Percentiles rank a stretch among this genome's conserved stretches.
Evolutionary conservation across 2,797 vertebrate species (phyloP).

Genomic region (Rhincodon typus): DNA sequence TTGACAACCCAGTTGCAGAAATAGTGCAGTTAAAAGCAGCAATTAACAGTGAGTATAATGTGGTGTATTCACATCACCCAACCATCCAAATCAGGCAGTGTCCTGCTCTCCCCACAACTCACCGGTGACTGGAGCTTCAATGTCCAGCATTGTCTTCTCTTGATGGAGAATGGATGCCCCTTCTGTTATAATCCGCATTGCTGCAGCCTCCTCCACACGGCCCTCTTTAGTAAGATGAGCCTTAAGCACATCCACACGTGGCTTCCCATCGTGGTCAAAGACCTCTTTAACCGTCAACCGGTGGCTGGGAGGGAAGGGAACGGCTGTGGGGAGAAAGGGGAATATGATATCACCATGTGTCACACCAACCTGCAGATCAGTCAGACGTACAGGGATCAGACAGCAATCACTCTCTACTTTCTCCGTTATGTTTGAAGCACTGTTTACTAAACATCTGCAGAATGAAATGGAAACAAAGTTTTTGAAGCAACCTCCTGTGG

Average conservation of each 20-base stretch:
- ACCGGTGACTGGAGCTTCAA: conserved; percentile 97
- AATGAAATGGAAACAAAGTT: background rate
- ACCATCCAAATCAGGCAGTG: background rate
- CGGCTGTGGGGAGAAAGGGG: conserved; percentile 61
- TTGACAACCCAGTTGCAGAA: background rate
- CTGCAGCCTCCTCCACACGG: conserved; percentile 86
- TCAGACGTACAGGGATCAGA: background rate
- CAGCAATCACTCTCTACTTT: background rate
- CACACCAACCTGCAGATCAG: too few species aligned
- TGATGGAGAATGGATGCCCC: conserved; percentile 84
- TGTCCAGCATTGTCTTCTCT: conserved; percentile 94
- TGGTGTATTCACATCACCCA: background rate
- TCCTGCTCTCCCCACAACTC: conserved; percentile 40
- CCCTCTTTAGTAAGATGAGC: conserved; percentile 97
- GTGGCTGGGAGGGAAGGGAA: conserved; percentile 94
- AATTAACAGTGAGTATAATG: background rate
- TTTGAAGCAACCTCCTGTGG: background rate
- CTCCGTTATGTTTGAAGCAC: background rate
- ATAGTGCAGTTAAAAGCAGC: background rate
- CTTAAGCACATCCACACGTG: conserved; percentile 94
- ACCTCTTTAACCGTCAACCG: conserved; percentile 94
- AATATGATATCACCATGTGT: conserved; percentile 23
- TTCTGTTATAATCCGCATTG: conserved; percentile 87
- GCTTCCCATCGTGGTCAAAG: conserved; percentile 92
- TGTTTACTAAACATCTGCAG: background rate